Conservation (phyloP, 2,797 vertebrate genomes). For the Tinamus major region DNA sequence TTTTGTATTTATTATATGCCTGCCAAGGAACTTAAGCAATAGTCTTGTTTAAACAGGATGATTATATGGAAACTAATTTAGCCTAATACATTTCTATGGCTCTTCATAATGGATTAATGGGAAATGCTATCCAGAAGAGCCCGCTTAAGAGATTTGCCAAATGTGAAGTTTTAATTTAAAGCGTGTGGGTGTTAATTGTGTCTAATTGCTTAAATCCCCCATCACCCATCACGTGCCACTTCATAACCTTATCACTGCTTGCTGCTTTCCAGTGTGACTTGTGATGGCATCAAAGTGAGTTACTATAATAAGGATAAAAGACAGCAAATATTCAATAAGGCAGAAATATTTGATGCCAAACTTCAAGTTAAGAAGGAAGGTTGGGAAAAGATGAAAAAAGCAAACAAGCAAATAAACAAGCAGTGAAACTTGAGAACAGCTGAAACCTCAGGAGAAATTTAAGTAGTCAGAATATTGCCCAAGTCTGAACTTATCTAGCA, state of each 20-base stretch:
- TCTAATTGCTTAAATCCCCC: not conserved
- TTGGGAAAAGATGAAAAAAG: not conserved
- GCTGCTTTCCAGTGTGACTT: not conserved
- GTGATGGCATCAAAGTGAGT: not conserved
- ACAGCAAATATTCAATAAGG: not conserved
- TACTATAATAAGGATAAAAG: not conserved
- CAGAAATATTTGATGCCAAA: not conserved
- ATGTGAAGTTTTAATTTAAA: slow-evolving; percentile 17
- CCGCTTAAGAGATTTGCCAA: not conserved
- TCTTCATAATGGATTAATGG: slow-evolving; percentile 6
- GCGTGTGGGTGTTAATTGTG: not conserved
- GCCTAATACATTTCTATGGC: not conserved
- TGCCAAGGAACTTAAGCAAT: not conserved
- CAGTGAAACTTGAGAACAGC: not conserved
- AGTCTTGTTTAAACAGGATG: not conserved
- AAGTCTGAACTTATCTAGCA: slow-evolving; percentile 19
- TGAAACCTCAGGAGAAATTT: slow-evolving; percentile 3
- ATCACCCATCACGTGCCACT: not conserved
- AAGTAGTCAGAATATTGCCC: not conserved
- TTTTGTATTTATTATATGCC: not conserved
- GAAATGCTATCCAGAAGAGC: not conserved
- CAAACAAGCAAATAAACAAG: not conserved
- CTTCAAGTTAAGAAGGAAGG: not conserved
- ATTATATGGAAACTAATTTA: not conserved
- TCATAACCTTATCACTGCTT: not conserved